These are phyloP conservation scores for Oncorhynchus masou DNA, from an alignment of 2,113 vertebrate genomes.

Conservation along the genomic window DNA sequence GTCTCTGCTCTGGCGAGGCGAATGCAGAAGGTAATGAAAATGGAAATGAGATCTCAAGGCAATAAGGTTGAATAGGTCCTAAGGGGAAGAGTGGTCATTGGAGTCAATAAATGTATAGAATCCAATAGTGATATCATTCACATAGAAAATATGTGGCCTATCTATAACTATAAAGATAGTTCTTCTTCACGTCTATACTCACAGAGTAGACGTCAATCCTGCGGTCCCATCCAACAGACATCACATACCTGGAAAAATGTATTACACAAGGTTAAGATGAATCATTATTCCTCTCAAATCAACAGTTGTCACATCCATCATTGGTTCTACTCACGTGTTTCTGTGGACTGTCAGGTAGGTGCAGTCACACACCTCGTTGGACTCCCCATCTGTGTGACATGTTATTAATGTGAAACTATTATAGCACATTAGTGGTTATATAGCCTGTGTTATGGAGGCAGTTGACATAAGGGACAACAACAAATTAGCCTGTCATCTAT, in stretches of 20 bases:
- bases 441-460: no score
- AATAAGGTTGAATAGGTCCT: not conserved
- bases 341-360: constrained; percentile 70
- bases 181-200: constrained; percentile 62
- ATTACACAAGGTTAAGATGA: constrained; percentile 34
- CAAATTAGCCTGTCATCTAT: not conserved
- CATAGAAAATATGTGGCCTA: constrained; percentile 17
- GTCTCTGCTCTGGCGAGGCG: not conserved
- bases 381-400: constrained; percentile 58
- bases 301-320: constrained; percentile 23
- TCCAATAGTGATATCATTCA: not conserved
- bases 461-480: no score
- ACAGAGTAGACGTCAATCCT: constrained; percentile 76
- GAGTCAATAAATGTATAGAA: not conserved
- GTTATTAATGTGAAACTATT: not conserved
- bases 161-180: not conserved
- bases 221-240: constrained; percentile 73
- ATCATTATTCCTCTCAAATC: constrained; percentile 22
- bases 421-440: not conserved
- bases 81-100: no score
- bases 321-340: constrained; percentile 70
- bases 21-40: not conserved
- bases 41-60: not conserved
- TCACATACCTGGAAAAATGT: constrained; percentile 67
- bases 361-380: constrained; percentile 73